A percentile compares a stretch with the other conserved stretches of the same genome.
Conservation (phyloP, 2,113 vertebrate species). For the Chloebia gouldiae region DNA sequence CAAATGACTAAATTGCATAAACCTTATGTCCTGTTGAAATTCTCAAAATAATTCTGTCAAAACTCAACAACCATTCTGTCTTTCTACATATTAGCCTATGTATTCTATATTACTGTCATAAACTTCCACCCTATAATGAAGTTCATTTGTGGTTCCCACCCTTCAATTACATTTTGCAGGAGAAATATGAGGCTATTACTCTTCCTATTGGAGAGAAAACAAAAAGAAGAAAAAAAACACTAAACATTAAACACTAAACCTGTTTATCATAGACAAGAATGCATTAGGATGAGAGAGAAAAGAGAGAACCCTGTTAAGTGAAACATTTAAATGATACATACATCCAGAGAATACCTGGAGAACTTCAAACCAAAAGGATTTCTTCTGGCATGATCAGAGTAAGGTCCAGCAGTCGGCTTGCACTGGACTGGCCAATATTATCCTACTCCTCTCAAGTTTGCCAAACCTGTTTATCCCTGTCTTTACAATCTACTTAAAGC, state of each 20-base stretch:
- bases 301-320: background rate
- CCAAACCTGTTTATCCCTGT: fast-evolving
- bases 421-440: background rate
- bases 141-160: background rate
- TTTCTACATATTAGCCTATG: background rate
- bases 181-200: background rate
- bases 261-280: background rate
- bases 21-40: background rate
- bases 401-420: background rate
- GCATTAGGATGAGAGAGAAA: background rate
- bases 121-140: background rate
- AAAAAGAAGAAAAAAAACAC: background rate
- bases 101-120: background rate
- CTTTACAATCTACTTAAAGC: background rate
- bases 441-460: fast-evolving
- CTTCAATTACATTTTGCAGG: background rate
- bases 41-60: background rate
- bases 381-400: background rate
- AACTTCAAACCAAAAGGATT: background rate
- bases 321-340: background rate
- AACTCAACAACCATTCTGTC: background rate
- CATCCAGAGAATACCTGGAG: background rate
- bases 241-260: background rate
- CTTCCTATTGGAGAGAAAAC: background rate
- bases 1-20: background rate